Evolutionary conservation across 2,888 invertebrate species (phyloP).

Genomic region (Smittia sp.): DNA sequence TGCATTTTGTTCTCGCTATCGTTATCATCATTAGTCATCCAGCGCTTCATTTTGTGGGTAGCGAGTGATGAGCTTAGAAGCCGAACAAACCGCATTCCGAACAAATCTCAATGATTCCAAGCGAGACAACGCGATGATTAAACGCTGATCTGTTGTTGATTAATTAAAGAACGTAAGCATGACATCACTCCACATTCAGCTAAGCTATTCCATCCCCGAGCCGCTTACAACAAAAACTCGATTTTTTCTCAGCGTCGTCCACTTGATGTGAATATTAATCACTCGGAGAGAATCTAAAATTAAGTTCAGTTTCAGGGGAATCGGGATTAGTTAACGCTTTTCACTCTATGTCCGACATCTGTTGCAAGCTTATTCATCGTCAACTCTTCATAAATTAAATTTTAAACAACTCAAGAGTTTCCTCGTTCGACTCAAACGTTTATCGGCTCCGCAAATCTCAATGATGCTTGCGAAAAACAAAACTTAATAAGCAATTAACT

Average conservation of each 20-base stretch:
- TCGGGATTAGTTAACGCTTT: neutral
- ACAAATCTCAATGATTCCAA: neutral
- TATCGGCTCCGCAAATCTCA: neutral
- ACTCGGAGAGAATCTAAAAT: neutral
- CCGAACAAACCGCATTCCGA: neutral
- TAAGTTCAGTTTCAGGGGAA: neutral
- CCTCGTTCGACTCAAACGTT: neutral
- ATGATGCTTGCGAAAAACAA: neutral
- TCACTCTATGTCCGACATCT: neutral
- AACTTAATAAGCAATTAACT: neutral
- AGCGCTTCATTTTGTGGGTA: too few species aligned
- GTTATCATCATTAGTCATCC: too few species aligned
- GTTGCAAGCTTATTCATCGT: neutral
- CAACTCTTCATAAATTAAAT: neutral
- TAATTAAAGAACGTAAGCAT: neutral
- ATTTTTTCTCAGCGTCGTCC: neutral
- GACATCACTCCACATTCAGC: neutral
- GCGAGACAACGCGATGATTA: slow-evolving; percentile 7
- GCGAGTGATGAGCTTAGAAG: too few species aligned
- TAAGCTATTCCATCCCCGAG: neutral
- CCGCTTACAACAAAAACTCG: neutral
- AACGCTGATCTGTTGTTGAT: slow-evolving; percentile 8
- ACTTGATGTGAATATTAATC: slow-evolving; percentile 6
- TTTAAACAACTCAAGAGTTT: neutral
- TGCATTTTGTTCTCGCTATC: too few species aligned